These are phyloP conservation scores for Catocala sponsa DNA, from an alignment of 2,888 invertebrate genomes.

Conservation along the genomic window DNA sequence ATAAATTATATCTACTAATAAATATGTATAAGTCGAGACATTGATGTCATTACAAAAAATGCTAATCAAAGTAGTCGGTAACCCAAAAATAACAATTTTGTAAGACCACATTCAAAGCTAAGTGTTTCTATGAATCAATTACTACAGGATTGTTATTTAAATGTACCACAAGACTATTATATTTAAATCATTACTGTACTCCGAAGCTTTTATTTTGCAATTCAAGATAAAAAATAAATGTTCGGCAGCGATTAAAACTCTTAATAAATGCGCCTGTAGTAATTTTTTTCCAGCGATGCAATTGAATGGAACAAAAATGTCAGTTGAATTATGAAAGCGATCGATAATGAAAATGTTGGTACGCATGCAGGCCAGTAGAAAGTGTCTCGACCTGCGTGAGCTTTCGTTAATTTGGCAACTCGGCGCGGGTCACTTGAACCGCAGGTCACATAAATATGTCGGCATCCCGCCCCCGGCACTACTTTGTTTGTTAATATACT, in stretches of 20 bases:
- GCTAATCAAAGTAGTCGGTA: slow-evolving; percentile 65
- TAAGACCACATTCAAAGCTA: slow-evolving; percentile 56
- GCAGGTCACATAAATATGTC: slow-evolving; percentile 84
- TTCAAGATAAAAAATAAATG: slow-evolving; percentile 51
- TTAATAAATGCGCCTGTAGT: slow-evolving; percentile 59
- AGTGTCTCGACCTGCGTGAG: slow-evolving; percentile 83
- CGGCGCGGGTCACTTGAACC: slow-evolving; percentile 76
- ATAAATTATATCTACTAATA: slow-evolving; percentile 78
- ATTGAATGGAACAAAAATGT: slow-evolving; percentile 84
- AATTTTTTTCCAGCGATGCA: slow-evolving; percentile 65
- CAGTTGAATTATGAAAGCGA: slow-evolving; percentile 86
- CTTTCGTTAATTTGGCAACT: slow-evolving; percentile 83
- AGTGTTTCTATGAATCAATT: slow-evolving; percentile 54
- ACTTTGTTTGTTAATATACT: slow-evolving; percentile 85
- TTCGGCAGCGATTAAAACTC: slow-evolving; percentile 59
- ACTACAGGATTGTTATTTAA: slow-evolving; percentile 38
- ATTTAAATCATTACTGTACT: slow-evolving; percentile 27
- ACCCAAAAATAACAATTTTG: slow-evolving; percentile 65
- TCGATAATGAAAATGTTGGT: slow-evolving; percentile 85
- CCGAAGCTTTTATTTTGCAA: slow-evolving; percentile 48
- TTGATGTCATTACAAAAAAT: slow-evolving; percentile 76
- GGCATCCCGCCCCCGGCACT: slow-evolving; percentile 78
- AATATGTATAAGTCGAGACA: slow-evolving; percentile 76
- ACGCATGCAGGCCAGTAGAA: slow-evolving; percentile 80
- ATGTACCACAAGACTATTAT: slow-evolving; percentile 31